Percentiles rank a stretch among this genome's conserved stretches.
Evolutionary conservation across 1,140 invertebrate genomes (phyloP).

Genomic region (Brachionus sp.): DNA sequence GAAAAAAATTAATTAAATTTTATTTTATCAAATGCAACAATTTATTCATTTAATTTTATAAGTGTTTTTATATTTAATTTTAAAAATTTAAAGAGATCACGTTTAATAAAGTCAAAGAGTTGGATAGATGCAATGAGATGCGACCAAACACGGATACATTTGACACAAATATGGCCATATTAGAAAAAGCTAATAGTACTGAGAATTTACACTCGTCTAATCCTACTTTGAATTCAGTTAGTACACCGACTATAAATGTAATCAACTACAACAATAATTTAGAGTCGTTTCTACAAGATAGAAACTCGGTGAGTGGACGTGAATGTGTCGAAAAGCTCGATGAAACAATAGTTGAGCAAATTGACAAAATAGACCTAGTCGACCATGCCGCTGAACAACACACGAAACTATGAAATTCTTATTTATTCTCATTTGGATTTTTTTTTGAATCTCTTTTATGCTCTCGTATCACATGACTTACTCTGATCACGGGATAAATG

Average conservation of each 20-base stretch:
- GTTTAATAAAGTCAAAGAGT: slow-evolving; percentile 39
- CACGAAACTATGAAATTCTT: neutral
- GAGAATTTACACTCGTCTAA: neutral
- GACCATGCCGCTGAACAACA: neutral
- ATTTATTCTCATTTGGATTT: neutral
- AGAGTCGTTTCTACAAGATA: slow-evolving; percentile 21
- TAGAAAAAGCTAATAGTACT: slow-evolving; percentile 16
- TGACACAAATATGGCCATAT: slow-evolving; percentile 25
- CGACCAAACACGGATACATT: slow-evolving; percentile 27
- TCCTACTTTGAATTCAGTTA: neutral
- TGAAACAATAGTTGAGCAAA: neutral
- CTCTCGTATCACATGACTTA: neutral
- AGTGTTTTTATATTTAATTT: slow-evolving; percentile 1
- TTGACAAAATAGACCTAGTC: neutral
- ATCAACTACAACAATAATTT: slow-evolving; percentile 45
- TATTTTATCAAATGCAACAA: slow-evolving; percentile 25
- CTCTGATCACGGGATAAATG: neutral
- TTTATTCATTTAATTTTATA: neutral
- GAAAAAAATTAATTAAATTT: neutral
- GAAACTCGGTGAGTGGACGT: neutral
- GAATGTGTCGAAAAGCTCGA: neutral
- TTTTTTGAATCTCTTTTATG: neutral
- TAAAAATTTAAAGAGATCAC: neutral
- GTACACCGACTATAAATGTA: slow-evolving; percentile 31
- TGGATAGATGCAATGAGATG: slow-evolving; percentile 32